Percentiles rank a stretch among this genome's conserved stretches.
Conservation (phyloP, 2,888 invertebrate species). For the Thalpophila matura region DNA sequence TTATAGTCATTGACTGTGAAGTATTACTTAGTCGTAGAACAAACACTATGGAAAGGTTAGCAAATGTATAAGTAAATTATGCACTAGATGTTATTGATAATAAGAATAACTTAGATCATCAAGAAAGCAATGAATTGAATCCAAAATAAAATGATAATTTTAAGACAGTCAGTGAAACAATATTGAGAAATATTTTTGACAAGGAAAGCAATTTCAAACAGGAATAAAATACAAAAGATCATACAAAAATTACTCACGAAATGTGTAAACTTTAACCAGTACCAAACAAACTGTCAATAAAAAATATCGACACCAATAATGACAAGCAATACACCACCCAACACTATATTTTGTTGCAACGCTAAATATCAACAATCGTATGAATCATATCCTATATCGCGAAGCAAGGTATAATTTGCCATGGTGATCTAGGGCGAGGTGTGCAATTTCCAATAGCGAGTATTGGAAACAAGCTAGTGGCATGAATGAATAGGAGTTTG, state of each 20-base stretch:
- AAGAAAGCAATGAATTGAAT: no score
- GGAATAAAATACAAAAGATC: no score
- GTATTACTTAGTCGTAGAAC: background rate
- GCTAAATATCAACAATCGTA: conserved; percentile 48
- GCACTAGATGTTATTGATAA: no score
- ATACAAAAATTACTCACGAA: no score
- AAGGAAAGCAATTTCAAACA: no score
- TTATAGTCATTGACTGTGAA: background rate
- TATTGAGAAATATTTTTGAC: no score
- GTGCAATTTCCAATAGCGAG: conserved; percentile 58
- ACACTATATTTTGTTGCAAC: conserved; percentile 28
- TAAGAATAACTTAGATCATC: no score
- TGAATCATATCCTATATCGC: conserved; percentile 46
- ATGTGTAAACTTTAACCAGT: no score
- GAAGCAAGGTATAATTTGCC: conserved; percentile 54
- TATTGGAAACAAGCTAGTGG: background rate
- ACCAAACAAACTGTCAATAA: conserved; percentile 9
- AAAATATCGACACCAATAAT: conserved; percentile 29
- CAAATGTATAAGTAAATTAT: no score
- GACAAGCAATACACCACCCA: conserved; percentile 11
- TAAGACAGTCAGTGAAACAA: no score
- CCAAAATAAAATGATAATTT: no score
- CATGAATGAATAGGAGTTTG: conserved; percentile 14
- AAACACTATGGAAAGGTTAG: no score
- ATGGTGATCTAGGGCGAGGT: conserved; percentile 48